These are phyloP conservation scores for Acanthornis magna DNA, from an alignment of 2,797 vertebrate genomes.

Conservation along the genomic window DNA sequence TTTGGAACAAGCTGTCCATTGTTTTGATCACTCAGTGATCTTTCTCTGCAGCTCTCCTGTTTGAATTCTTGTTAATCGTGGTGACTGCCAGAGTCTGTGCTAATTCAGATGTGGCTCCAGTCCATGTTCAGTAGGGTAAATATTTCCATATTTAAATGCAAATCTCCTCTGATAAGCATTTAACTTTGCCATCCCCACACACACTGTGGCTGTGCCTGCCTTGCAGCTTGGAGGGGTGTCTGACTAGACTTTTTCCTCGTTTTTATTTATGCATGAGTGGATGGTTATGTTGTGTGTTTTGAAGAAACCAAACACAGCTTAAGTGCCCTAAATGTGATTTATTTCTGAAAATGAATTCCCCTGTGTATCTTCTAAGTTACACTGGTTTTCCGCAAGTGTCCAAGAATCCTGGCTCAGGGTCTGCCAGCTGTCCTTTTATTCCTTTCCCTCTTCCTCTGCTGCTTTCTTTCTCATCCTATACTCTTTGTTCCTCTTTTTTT, in stretches of 20 bases:
- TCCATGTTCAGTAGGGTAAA: not conserved
- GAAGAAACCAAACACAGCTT: not conserved
- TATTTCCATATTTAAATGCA: conserved; percentile 31
- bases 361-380: not conserved
- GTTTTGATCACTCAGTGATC: conserved; percentile 18
- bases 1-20: conserved; percentile 38
- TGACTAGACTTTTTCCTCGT: not conserved
- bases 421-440: not conserved
- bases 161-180: not conserved
- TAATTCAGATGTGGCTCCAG: not conserved
- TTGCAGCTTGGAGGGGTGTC: not conserved
- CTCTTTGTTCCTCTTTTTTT: not conserved
- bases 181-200: not conserved
- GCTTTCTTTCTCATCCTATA: not conserved
- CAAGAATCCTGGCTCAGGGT: not conserved
- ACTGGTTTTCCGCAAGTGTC: not conserved
- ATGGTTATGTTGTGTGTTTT: not conserved
- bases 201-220: not conserved
- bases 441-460: not conserved
- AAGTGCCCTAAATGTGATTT: not conserved
- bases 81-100: not conserved
- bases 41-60: not conserved
- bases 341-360: not conserved
- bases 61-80: not conserved
- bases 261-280: not conserved